A percentile compares a stretch with the other conserved stretches of the same genome.
These are phyloP conservation scores for Drosophila nigricruria DNA, from an alignment of 2,888 invertebrate species.

Conservation along the genomic window DNA sequence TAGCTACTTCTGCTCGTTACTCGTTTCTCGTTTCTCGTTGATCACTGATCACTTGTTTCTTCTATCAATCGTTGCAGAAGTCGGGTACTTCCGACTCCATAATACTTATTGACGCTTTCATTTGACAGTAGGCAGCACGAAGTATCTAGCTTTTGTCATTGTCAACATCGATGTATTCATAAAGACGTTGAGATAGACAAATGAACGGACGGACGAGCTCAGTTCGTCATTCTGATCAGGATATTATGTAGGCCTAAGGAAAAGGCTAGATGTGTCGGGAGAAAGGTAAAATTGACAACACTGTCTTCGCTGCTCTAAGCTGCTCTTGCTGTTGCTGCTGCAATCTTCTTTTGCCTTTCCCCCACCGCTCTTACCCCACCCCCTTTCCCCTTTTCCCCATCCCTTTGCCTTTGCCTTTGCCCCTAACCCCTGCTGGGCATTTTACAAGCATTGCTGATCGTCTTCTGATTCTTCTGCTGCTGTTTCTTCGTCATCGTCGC, in stretches of 20 bases:
- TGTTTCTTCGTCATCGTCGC: constrained; percentile 28
- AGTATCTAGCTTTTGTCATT: too few species aligned
- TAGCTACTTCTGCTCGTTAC: not conserved
- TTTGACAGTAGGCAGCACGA: not conserved
- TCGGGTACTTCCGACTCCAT: not conserved
- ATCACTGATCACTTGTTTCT: not conserved
- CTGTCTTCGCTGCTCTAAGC: not conserved
- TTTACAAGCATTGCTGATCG: constrained; percentile 17
- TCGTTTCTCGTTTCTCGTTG: not conserved
- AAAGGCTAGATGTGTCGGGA: not conserved
- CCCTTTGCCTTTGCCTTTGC: not conserved
- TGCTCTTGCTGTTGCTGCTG: not conserved
- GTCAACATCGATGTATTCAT: too few species aligned
- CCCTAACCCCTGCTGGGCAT: constrained; percentile 6
- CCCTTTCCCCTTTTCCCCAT: not conserved
- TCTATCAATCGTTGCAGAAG: not conserved
- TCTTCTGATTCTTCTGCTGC: not conserved
- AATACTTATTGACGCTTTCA: too few species aligned
- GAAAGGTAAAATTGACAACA: not conserved
- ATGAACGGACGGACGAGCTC: too few species aligned
- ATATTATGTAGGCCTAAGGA: not conserved
- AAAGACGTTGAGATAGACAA: too few species aligned
- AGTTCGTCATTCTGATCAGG: too few species aligned
- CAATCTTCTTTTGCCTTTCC: not conserved
- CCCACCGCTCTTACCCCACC: not conserved